These are phyloP conservation scores for Neolamprologus tretocephalus DNA, from an alignment of 2,113 vertebrate genomes.

Conservation along the genomic window DNA sequence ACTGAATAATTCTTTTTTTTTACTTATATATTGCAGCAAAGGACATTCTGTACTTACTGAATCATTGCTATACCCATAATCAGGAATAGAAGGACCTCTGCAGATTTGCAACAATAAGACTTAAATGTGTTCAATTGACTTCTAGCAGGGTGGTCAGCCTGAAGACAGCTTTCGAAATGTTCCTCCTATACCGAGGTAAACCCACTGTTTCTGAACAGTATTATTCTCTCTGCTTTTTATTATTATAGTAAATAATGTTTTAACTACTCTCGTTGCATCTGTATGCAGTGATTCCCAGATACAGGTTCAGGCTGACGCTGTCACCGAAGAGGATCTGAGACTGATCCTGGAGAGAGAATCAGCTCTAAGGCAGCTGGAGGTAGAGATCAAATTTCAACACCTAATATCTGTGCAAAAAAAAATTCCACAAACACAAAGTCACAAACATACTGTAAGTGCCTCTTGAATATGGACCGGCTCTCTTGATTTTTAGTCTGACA, in stretches of 20 bases:
- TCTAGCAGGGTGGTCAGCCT: slow-evolving; percentile 74
- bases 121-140: background rate
- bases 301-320: slow-evolving; percentile 82
- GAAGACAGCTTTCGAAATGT: slow-evolving; percentile 78
- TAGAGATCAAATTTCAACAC: slow-evolving; percentile 20
- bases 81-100: background rate
- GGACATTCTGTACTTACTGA: background rate
- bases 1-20: background rate
- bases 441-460: background rate
- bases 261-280: background rate
- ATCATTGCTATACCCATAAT: background rate
- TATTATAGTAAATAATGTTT: background rate
- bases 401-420: background rate
- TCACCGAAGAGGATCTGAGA: slow-evolving; percentile 88
- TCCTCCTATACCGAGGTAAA: slow-evolving; percentile 79
- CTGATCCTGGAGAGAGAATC: slow-evolving; percentile 91
- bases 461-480: background rate
- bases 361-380: slow-evolving; percentile 89
- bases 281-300: slow-evolving; percentile 61
- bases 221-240: background rate
- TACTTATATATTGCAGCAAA: background rate
- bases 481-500: slow-evolving; percentile 79
- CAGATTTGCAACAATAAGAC: background rate
- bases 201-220: background rate
- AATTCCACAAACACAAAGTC: background rate